Percentiles rank a stretch among this genome's conserved stretches.
Evolutionary conservation across 2,113 vertebrate genomes (phyloP).

Genomic region (Cichladusa arquata): DNA sequence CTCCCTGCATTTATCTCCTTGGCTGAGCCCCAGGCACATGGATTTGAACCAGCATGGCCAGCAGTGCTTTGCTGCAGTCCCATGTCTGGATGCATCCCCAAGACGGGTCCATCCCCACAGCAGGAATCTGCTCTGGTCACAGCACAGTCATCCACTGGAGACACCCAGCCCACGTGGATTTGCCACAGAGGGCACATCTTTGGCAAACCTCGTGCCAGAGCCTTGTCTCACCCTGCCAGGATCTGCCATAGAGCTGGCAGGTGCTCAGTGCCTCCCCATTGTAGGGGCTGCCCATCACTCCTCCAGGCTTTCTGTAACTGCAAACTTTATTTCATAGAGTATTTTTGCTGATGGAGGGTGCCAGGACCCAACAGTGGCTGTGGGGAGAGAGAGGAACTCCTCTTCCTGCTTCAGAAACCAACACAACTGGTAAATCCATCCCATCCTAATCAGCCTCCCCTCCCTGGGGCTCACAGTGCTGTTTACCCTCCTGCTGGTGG

Average conservation of each 20-base stretch:
- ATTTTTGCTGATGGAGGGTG: background rate
- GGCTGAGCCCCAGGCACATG: background rate
- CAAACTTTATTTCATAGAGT: background rate
- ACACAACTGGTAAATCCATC: background rate
- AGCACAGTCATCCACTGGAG: background rate
- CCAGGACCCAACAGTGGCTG: background rate
- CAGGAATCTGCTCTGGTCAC: background rate
- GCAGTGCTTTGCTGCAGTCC: accelerated
- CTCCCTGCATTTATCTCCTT: background rate
- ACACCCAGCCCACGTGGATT: accelerated
- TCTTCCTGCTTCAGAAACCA: background rate
- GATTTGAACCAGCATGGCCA: background rate
- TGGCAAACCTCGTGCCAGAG: accelerated
- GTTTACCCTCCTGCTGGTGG: background rate
- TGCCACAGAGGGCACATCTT: background rate
- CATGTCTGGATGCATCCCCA: background rate
- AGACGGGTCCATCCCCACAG: background rate
- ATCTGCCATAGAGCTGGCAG: accelerated
- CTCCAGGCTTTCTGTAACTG: background rate
- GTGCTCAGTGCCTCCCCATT: background rate
- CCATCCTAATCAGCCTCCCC: background rate
- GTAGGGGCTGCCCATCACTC: background rate
- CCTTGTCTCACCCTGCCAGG: background rate
- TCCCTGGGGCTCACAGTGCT: background rate
- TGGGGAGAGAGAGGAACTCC: background rate